Conservation (phyloP, 2,888 invertebrate species). For the Boloria euphrosyne region DNA sequence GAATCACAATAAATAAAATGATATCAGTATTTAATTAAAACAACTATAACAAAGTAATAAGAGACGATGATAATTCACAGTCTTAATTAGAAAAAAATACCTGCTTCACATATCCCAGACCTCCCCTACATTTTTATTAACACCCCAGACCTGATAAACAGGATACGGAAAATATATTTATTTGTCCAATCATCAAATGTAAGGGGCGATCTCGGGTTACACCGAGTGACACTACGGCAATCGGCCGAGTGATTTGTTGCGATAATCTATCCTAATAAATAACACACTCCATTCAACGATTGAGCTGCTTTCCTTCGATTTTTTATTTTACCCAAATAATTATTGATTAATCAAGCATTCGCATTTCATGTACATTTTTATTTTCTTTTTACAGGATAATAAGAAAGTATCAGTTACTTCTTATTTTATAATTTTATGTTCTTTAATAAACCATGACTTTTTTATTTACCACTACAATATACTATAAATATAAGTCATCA, state of each 20-base stretch:
- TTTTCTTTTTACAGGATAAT: neutral
- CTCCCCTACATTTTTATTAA: slow-evolving; percentile 81
- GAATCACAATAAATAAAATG: no score
- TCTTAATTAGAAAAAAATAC: slow-evolving; percentile 3
- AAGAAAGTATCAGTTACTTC: no score
- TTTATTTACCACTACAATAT: no score
- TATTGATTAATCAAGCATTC: slow-evolving; percentile 32
- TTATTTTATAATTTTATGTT: no score
- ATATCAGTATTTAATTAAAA: no score
- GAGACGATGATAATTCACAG: no score
- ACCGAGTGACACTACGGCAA: slow-evolving; percentile 74
- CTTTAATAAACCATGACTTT: no score
- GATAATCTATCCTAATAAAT: slow-evolving; percentile 80
- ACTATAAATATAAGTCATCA: no score
- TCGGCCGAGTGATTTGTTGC: slow-evolving; percentile 76
- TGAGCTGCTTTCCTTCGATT: slow-evolving; percentile 67
- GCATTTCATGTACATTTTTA: slow-evolving; percentile 18
- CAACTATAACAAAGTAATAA: no score
- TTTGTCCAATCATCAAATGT: slow-evolving; percentile 81
- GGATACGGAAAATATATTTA: slow-evolving; percentile 82
- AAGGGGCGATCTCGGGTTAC: slow-evolving; percentile 80
- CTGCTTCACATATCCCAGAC: slow-evolving; percentile 41
- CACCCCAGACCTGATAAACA: slow-evolving; percentile 80
- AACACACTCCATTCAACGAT: slow-evolving; percentile 72
- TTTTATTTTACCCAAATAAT: slow-evolving; percentile 27